A percentile compares a stretch with the other conserved stretches of the same genome.
phyloP scores from a whole-genome alignment of 2,888 invertebrate species.

The Zygothrica quintamaculata region DNA sequence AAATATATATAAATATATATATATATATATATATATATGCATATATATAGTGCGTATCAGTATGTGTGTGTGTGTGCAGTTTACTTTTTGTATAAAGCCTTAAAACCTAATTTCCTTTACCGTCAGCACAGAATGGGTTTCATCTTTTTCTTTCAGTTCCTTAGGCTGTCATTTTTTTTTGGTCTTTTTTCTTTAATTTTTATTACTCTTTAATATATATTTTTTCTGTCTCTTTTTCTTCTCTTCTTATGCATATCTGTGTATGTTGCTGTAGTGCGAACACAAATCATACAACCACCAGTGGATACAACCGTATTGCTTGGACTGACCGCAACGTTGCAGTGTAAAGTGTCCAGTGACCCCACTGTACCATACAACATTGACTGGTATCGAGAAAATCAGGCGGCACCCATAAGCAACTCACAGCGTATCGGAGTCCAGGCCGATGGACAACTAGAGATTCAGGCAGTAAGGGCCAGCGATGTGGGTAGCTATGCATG shows the following conservation, averaged over 20 bases:
- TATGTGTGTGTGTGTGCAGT: slow-evolving; percentile 23
- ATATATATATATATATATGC: slow-evolving; percentile 2
- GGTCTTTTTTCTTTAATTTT: no score
- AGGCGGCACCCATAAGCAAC: slow-evolving; percentile 87
- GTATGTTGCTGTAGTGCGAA: slow-evolving; percentile 88
- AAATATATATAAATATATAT: neutral
- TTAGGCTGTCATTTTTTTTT: slow-evolving; percentile 41
- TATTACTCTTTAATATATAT: slow-evolving; percentile 47
- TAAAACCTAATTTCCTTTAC: slow-evolving; percentile 57
- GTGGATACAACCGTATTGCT: slow-evolving; percentile 95
- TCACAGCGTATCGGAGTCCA: slow-evolving; percentile 90
- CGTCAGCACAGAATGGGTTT: slow-evolving; percentile 14
- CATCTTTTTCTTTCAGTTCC: slow-evolving; percentile 10
- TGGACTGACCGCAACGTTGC: slow-evolving; percentile 96
- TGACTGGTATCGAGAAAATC: slow-evolving; percentile 94
- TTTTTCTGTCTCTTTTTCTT: slow-evolving; percentile 9
- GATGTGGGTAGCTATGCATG: slow-evolving; percentile 98
- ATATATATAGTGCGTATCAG: slow-evolving; percentile 6
- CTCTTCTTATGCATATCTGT: neutral
- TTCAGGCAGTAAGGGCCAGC: slow-evolving; percentile 94
- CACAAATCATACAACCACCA: slow-evolving; percentile 96
- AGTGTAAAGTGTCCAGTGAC: slow-evolving; percentile 97
- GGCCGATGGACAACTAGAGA: slow-evolving; percentile 93
- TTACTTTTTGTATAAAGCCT: slow-evolving; percentile 18
- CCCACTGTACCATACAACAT: slow-evolving; percentile 93